Base-by-base conservation (phyloP, 1,140 invertebrate genomes). In the Cydia amplana region DNA sequence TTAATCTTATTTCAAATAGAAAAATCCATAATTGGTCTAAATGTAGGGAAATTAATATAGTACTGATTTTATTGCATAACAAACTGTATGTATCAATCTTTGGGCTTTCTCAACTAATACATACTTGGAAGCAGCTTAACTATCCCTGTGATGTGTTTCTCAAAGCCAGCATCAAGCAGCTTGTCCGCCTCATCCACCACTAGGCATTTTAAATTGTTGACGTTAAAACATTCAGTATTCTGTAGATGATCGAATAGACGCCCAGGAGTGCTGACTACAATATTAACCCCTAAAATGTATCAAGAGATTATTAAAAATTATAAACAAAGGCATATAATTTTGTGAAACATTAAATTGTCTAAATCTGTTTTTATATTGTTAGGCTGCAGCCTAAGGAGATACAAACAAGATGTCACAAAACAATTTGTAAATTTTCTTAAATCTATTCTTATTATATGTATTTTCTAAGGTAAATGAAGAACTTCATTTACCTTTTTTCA, bases 101-200 rank as follows among this genome's bases (percentile, higher is more conserved):
- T 46, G 4, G 43, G 43, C 12, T 46, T 46, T 12, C 43, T 40
- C 55, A 49, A 6, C 2, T 65, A 43, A 64, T 73, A 93, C 94
- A 93, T 93, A 96, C 96, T 96, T 80, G 97, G 97, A 60, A 98
- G 89, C 64, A 96, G 86, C 79, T 95, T 94, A 28, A 98, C 93
- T 79, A 98, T 98, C 86, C 96, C 94, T 84, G 95, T 96, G 93
- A 98, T 95, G 85, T 98, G 96, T 85, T 96, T 95, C 88, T 97
- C 96, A 93, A 98, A 98, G 25, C 97, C 97, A 84, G 97, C 95
- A 84, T 98, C 96, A 18, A 98, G 91, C 75, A 98, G 96, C 83
- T 97, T 93, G 89, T 98, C 97, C 49, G 97, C 97, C 93, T 98
- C 97, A 93, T 98, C 97, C 83, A 98, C 95, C 28, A 98, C 94